phyloP scores from a whole-genome alignment of 2,797 vertebrate species.

The Tiaroga cobitis region DNA sequence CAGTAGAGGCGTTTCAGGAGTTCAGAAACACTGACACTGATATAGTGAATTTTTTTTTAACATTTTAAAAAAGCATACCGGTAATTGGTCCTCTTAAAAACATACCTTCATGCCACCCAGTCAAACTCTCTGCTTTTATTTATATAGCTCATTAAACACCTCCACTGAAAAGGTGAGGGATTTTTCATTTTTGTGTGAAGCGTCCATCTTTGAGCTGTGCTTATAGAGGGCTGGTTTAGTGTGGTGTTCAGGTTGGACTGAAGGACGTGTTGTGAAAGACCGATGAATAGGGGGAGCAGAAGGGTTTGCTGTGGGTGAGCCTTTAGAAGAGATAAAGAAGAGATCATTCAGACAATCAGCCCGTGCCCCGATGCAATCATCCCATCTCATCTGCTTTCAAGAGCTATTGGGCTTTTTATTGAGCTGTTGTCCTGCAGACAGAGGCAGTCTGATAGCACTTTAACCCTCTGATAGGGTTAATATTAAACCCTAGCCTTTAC shows the following conservation, averaged over 20 bases:
- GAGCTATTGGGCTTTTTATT: conserved; percentile 79
- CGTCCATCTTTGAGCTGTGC: neutral
- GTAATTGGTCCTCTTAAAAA: no score
- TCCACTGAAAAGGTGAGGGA: neutral
- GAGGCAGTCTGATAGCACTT: conserved; percentile 61
- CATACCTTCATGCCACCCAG: neutral
- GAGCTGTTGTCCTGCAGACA: conserved; percentile 79
- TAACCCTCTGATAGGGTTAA: conserved; percentile 64
- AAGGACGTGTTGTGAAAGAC: conserved; percentile 27
- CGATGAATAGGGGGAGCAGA: conserved; percentile 53
- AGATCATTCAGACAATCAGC: conserved; percentile 83
- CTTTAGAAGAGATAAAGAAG: conserved; percentile 76
- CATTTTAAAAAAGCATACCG: no score
- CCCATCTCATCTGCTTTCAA: conserved; percentile 82
- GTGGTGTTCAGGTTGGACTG: neutral
- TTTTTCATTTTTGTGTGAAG: neutral
- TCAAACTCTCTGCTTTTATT: neutral
- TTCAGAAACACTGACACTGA: neutral
- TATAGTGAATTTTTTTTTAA: neutral
- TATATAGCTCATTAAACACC: neutral
- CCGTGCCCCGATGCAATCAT: conserved; percentile 75
- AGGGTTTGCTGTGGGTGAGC: conserved; percentile 53
- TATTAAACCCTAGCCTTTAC: conserved; percentile 35
- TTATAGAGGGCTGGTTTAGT: neutral
- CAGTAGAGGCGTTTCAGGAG: no score